These are phyloP conservation scores for Cheumatopsyche charites DNA, from an alignment of 1,140 invertebrate species.

Conservation along the genomic window DNA sequence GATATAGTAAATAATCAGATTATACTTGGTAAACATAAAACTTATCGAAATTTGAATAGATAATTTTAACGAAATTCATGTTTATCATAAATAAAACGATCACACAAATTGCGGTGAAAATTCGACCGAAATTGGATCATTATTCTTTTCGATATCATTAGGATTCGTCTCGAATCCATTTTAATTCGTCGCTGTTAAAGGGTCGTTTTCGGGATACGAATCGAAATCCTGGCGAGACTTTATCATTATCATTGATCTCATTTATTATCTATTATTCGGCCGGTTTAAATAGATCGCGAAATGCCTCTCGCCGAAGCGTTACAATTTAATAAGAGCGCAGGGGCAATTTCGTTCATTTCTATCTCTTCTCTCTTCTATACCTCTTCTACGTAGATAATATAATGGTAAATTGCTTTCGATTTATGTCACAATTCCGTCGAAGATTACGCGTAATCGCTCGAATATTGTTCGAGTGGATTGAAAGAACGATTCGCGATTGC, in stretches of 20 bases:
- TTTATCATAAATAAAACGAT: too few species aligned
- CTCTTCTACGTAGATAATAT: too few species aligned
- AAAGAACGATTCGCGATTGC: too few species aligned
- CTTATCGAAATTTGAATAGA: too few species aligned
- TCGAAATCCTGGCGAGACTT: constrained; percentile 5
- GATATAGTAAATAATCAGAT: too few species aligned
- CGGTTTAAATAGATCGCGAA: constrained; percentile 12
- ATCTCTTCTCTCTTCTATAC: background rate
- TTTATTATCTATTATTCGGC: constrained; percentile 25
- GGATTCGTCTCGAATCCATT: background rate
- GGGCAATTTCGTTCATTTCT: background rate
- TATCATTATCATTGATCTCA: constrained; percentile 22
- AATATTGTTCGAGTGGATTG: background rate
- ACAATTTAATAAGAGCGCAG: constrained; percentile 13
- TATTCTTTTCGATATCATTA: background rate
- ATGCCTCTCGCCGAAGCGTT: constrained; percentile 3
- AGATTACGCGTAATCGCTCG: constrained; percentile 16
- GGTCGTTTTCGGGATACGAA: constrained; percentile 1
- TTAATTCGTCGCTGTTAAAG: background rate
- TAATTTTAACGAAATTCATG: too few species aligned
- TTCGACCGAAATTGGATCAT: background rate
- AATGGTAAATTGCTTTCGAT: constrained; percentile 1
- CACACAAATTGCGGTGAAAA: too few species aligned
- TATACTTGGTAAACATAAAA: too few species aligned
- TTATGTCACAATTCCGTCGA: constrained; percentile 13